phyloP scores from a whole-genome alignment of 2,113 vertebrate genomes.

The Butorides virescens region DNA sequence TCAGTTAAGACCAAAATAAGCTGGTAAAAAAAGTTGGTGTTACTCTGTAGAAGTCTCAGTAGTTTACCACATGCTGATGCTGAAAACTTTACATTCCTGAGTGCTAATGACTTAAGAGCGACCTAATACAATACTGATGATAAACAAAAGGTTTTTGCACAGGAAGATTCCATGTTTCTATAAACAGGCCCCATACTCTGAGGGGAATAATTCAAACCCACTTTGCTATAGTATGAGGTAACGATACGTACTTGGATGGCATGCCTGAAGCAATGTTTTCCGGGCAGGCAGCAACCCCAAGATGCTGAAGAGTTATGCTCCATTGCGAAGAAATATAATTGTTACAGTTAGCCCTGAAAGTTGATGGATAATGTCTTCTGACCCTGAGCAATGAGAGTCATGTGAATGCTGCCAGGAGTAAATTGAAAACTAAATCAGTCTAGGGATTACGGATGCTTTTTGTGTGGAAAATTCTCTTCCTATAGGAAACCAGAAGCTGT shows the following conservation, averaged over 20 bases:
- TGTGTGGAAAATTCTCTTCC: not conserved
- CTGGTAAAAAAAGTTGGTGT: not conserved
- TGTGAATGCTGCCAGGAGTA: not conserved
- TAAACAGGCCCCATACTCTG: not conserved
- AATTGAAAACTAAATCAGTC: not conserved
- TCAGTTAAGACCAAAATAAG: not conserved
- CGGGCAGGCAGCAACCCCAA: not conserved
- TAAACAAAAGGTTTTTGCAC: not conserved
- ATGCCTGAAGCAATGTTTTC: not conserved
- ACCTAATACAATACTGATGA: not conserved
- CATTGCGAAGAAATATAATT: not conserved
- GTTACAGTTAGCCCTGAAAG: not conserved
- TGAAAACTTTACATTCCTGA: not conserved
- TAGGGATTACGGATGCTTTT: not conserved
- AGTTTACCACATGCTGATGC: not conserved
- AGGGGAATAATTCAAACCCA: not conserved
- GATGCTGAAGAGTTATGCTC: not conserved
- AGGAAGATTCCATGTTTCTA: not conserved
- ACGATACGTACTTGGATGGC: not conserved
- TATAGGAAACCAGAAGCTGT: not conserved
- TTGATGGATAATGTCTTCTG: not conserved
- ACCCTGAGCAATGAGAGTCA: not conserved
- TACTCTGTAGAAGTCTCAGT: not conserved
- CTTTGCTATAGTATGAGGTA: not conserved
- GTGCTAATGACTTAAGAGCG: not conserved